A percentile compares a stretch with the other conserved stretches of the same genome.
Conservation (phyloP, 2,797 vertebrate species). For the Carapus acus region DNA sequence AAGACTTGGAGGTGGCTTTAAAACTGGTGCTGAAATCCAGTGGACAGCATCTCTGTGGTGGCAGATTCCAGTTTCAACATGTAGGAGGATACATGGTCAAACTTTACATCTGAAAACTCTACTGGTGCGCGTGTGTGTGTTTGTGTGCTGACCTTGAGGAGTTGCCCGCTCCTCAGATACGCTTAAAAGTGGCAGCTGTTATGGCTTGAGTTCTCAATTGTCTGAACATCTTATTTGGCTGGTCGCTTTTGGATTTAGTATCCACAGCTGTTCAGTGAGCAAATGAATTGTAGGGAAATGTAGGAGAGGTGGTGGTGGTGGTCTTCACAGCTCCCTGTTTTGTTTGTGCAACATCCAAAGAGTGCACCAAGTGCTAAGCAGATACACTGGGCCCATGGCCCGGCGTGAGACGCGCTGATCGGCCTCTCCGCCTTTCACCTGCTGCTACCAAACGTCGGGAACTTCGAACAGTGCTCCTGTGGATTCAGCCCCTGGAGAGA, state of each 20-base stretch:
- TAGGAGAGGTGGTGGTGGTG: too few relatives aligned
- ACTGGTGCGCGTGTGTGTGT: too few relatives aligned
- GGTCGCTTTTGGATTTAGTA: slow-evolving; percentile 34
- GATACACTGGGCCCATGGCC: slow-evolving; percentile 16
- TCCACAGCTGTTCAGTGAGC: slow-evolving; percentile 43
- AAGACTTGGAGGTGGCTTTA: slow-evolving; percentile 44
- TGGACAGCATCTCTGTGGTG: slow-evolving; percentile 31
- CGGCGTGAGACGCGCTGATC: neutral
- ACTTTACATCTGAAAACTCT: slow-evolving; percentile 21
- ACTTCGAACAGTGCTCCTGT: slow-evolving; percentile 67
- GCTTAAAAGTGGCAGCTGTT: slow-evolving; percentile 58
- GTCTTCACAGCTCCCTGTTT: slow-evolving; percentile 18
- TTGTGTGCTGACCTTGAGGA: slow-evolving; percentile 27
- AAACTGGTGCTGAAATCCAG: slow-evolving; percentile 38
- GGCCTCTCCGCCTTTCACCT: slow-evolving; percentile 11
- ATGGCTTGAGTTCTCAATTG: slow-evolving; percentile 64
- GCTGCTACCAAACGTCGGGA: slow-evolving; percentile 73
- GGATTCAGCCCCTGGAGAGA: slow-evolving; percentile 37
- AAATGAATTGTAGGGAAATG: slow-evolving; percentile 22
- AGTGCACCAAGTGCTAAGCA: slow-evolving; percentile 36
- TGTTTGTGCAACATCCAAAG: slow-evolving; percentile 20
- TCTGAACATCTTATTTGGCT: slow-evolving; percentile 39
- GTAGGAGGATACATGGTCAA: slow-evolving; percentile 20
- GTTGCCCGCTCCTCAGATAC: slow-evolving; percentile 47
- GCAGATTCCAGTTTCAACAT: slow-evolving; percentile 47